Evolutionary conservation across 30 jellyfish, hydroid and myxozoan genomes (phyloP), one percentile per base, ranked within the genome.

Genomic region (Pseudorhiza aurosa): DNA sequence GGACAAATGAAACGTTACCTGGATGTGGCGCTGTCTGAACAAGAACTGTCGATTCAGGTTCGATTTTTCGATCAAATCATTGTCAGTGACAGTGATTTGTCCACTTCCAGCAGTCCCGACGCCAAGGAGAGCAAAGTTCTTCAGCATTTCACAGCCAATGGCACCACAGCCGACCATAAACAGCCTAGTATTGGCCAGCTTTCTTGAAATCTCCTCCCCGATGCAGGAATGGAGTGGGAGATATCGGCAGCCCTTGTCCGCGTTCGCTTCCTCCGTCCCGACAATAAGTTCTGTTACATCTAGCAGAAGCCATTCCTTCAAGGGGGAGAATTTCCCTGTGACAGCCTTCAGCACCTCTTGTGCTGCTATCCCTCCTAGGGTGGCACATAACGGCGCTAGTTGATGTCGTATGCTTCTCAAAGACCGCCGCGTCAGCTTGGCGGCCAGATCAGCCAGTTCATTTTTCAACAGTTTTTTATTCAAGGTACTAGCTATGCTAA

Each of bases 101-200:
- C 98, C 96, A 51, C 85, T 83, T 25, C 58, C 65, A 25, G 86
- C 93, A 7, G 92, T 63, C 4, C 90, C 90, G 0, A 91, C 59
- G 32, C 98, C 98, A 57, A 91, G 78, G 29, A 91, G 72, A 12
- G 98, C 96, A 72, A 76, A 84, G 53, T 91, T 91, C 65, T 91
- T 91, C 60, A 91, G 57, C 94, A 91, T 75, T 55, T 91, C 98
- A 59, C 98, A 91, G 0, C 98, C 98, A 56, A 91, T 91, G 1
- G 98, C 98, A 12, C 98, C 98, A 65, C 98, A 91, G 47, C 98
- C 98, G 68, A 91, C 98, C 96, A 91, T 78, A 56, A 91, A 91
- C 49, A 91, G 81, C 57, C 60, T 76, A 31, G 55, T 21, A 40
- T 85, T 53, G 42, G 84, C 82, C 7, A 89, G 84, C 33, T 89